phyloP scores from a whole-genome alignment of 2,888 invertebrate species.

The Callosobruchus maculatus region DNA sequence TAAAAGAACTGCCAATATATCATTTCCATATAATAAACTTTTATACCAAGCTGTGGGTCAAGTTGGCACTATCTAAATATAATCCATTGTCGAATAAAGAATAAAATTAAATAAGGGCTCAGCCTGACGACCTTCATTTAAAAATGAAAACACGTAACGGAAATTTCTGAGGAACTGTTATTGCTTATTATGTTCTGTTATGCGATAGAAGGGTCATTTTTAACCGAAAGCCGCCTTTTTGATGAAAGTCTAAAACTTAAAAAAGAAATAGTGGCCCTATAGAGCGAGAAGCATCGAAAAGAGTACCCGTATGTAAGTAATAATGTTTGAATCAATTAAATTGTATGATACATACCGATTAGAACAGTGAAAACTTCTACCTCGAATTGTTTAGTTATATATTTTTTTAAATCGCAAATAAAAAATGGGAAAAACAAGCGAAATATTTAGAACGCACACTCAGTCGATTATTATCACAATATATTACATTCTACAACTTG shows the following conservation, averaged over 20 bases:
- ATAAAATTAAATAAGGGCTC: constrained; percentile 12
- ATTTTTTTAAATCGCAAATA: background rate
- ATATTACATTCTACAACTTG: background rate
- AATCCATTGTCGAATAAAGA: constrained; percentile 16
- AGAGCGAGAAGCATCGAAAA: background rate
- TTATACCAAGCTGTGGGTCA: constrained; percentile 22
- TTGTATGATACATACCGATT: background rate
- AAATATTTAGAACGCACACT: background rate
- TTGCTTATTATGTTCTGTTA: background rate
- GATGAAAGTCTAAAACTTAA: background rate
- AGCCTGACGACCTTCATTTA: background rate
- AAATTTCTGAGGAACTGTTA: background rate
- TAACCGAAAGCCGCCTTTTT: background rate
- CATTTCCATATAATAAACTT: background rate
- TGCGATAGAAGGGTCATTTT: background rate
- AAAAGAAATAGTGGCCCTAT: background rate
- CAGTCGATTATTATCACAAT: background rate
- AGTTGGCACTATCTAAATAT: constrained; percentile 38
- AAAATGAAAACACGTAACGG: background rate
- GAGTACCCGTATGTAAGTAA: background rate
- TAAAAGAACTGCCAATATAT: background rate
- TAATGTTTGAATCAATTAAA: background rate
- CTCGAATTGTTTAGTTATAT: background rate
- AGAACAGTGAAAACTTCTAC: background rate
- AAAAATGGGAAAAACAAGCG: background rate